Base-by-base conservation (phyloP, 2,888 invertebrate genomes). In the Zhengitettix transpicula region DNA sequence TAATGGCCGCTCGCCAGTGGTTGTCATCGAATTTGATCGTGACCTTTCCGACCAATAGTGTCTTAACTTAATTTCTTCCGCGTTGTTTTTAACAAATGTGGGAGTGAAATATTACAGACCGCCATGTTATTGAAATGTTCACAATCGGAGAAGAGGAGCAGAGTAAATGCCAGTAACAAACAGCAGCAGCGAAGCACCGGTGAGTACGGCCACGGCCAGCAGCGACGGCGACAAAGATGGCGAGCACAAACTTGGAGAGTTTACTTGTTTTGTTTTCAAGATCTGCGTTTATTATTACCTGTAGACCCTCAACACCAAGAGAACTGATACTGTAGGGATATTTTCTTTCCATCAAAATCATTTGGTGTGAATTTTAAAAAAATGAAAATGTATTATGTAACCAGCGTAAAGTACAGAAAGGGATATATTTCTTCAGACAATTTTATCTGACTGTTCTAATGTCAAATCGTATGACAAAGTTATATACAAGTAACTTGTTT, bases 171-270 rank as follows among this genome's bases (percentile, higher is more conserved):
- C 52, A 57, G 42, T 2, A 61, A 40, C 51, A 44, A 54, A 15
- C 60, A 61, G 58, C 60, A 61, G 58, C 60, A 63, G 47, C 62
- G 62, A 47, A 61, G 51, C 57, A 57, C 64, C 64, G 64, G 64
- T 64, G 58, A 61, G 64, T 62, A 56, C 40, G 12, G 40, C 40
- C 41, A 56, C 40, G 12, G 40, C 40, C 41, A 41, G 40, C 52
- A 12, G 16, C 52, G 12, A 14, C 42, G 17, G 15, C 10, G n/a
- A 52, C 3, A 51, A 63, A 63, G 54, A 63, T 63, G 63, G 63
- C 63, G 63, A 54, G n/a, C n/a, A n/a, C n/a, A n/a, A n/a, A n/a
- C n/a, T n/a, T n/a, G n/a, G n/a, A n/a, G n/a, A n/a, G n/a, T n/a
- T n/a, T n/a, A n/a, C n/a, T n/a, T n/a, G n/a, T n/a, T n/a, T n/a